These are phyloP conservation scores for Scaeva pyrastri DNA, from an alignment of 2,888 invertebrate species.

Conservation along the genomic window DNA sequence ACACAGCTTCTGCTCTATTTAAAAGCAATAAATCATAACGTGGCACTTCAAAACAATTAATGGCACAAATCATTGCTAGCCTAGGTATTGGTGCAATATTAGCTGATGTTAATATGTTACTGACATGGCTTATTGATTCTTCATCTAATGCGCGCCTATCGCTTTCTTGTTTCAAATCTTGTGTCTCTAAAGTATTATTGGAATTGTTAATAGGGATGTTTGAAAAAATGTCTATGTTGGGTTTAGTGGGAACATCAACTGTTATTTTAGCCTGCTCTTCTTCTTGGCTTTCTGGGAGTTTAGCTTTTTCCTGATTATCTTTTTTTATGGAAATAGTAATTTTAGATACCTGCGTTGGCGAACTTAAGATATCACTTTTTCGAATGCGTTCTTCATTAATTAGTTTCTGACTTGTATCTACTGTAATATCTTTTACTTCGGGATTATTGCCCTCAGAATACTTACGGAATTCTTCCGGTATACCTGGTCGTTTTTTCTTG, in stretches of 20 bases:
- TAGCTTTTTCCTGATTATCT: slow-evolving; percentile 75
- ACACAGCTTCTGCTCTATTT: slow-evolving; percentile 70
- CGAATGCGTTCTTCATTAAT: slow-evolving; percentile 32
- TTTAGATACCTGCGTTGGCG: not conserved
- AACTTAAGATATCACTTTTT: not conserved
- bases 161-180: slow-evolving; percentile 43
- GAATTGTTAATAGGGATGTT: slow-evolving; percentile 57
- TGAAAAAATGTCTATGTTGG: slow-evolving; percentile 71
- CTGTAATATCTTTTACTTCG: slow-evolving; percentile 44
- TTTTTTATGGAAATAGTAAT: slow-evolving; percentile 73
- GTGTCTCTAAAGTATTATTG: slow-evolving; percentile 52
- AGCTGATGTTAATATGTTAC: slow-evolving; percentile 72
- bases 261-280: slow-evolving; percentile 79
- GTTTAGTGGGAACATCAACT: slow-evolving; percentile 78
- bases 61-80: slow-evolving; percentile 69
- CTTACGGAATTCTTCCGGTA: slow-evolving; percentile 82
- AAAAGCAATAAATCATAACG: slow-evolving; percentile 72
- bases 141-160: slow-evolving; percentile 43
- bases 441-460: slow-evolving; percentile 44
- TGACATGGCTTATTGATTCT: slow-evolving; percentile 47
- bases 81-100: slow-evolving; percentile 69
- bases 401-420: slow-evolving; percentile 27
- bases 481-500: slow-evolving; percentile 82
- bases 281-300: slow-evolving; percentile 78
- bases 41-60: slow-evolving; percentile 73